A percentile compares a stretch with the other conserved stretches of the same genome.
Evolutionary conservation across 2,113 vertebrate genomes (phyloP).

Genomic region (Oxyruncus cristatus): DNA sequence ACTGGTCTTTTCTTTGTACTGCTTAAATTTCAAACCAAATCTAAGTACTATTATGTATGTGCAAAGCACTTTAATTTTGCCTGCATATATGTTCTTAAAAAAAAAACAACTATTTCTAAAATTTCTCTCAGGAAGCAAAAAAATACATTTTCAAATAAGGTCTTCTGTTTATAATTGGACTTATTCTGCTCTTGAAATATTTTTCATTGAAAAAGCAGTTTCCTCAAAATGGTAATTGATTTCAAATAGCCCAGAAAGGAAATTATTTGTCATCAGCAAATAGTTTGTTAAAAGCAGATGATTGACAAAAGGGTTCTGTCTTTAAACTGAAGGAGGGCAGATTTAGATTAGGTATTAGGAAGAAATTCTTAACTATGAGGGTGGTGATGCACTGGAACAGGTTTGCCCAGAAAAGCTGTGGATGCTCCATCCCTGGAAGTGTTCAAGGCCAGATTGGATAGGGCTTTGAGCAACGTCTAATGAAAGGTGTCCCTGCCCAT

Average conservation of each 20-base stretch:
- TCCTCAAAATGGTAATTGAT: background rate
- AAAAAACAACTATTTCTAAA: background rate
- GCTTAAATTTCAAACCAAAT: background rate
- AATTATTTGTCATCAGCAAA: background rate
- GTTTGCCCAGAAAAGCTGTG: background rate
- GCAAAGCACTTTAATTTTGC: background rate
- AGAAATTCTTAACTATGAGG: background rate
- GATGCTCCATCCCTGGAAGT: background rate
- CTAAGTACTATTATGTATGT: background rate
- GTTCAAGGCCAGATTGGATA: background rate
- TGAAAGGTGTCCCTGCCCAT: background rate
- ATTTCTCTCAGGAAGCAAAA: background rate
- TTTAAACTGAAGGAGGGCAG: background rate
- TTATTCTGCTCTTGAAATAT: background rate
- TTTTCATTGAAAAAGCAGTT: background rate
- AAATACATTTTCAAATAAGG: background rate
- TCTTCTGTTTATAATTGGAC: background rate
- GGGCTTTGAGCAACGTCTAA: background rate
- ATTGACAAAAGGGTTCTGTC: background rate
- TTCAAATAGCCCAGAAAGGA: slow-evolving; percentile 16
- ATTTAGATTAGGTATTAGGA: background rate
- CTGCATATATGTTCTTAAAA: background rate
- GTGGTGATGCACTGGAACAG: background rate
- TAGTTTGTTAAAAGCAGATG: background rate
- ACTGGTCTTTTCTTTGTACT: background rate